Evolutionary conservation across 2,113 vertebrate genomes (phyloP).

Genomic region (Stegostoma tigrinum): DNA sequence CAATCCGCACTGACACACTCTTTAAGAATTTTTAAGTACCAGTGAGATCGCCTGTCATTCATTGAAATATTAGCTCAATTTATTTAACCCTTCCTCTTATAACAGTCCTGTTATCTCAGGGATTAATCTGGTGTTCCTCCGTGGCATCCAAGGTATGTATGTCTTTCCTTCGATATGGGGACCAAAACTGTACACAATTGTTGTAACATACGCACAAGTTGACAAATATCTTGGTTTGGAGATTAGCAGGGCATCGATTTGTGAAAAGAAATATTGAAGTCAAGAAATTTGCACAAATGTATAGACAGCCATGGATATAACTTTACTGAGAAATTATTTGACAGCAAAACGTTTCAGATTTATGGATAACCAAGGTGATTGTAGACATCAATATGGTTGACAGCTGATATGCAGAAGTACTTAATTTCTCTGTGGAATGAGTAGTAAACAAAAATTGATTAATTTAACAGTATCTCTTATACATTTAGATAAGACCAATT

Average conservation of each 20-base stretch:
- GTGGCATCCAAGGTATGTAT: too few relatives aligned
- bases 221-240: background rate
- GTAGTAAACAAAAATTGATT: background rate
- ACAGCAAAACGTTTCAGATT: background rate
- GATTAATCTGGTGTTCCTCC: too few relatives aligned
- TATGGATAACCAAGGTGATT: background rate
- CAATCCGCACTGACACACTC: too few relatives aligned
- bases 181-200: too few relatives aligned
- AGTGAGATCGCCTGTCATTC: too few relatives aligned
- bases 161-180: too few relatives aligned
- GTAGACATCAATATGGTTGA: background rate
- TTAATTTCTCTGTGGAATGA: background rate
- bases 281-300: background rate
- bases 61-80: too few relatives aligned
- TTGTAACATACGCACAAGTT: background rate
- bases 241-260: background rate
- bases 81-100: too few relatives aligned
- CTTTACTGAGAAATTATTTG: background rate
- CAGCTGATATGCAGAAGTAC: background rate
- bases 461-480: background rate
- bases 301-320: background rate
- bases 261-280: background rate
- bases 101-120: too few relatives aligned
- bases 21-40: too few relatives aligned
- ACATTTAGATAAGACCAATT: background rate